phyloP scores from a whole-genome alignment of 2,113 vertebrate species.

The Chrysochloris asiatica region DNA sequence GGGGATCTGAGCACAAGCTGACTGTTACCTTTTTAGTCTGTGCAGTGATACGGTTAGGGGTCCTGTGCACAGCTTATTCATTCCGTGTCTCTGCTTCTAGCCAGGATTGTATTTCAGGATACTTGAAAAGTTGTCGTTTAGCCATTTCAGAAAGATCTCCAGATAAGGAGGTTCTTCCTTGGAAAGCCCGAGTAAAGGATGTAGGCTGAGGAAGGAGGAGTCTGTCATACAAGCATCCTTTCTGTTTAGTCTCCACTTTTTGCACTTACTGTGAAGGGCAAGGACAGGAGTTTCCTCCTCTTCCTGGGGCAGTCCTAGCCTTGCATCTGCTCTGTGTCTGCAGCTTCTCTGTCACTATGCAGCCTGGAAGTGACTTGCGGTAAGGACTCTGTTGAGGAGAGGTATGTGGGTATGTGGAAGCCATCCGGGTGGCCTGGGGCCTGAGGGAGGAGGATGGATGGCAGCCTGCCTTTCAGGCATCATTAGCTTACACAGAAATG shows the following conservation, averaged over 20 bases:
- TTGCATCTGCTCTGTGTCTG: too few species aligned
- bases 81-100: slow-evolving; percentile 2
- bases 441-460: slow-evolving; percentile 75
- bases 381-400: too few species aligned
- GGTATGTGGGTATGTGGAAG: too few species aligned
- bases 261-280: background rate
- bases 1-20: background rate
- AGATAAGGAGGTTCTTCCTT: slow-evolving; percentile 28
- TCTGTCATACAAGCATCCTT: background rate
- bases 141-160: background rate
- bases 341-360: too few species aligned
- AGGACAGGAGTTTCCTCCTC: background rate
- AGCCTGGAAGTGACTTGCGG: too few species aligned
- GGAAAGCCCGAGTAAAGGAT: background rate
- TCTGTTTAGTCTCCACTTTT: background rate
- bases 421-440: slow-evolving; percentile 66
- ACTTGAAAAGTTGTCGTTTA: slow-evolving; percentile 22
- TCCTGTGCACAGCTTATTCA: background rate
- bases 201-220: background rate
- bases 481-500: slow-evolving; percentile 76
- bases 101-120: slow-evolving; percentile 6
- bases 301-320: background rate
- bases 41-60: background rate
- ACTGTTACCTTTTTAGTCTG: slow-evolving; percentile 35
- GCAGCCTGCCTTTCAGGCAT: slow-evolving; percentile 71